Conservation (phyloP, 2,113 vertebrate genomes). For the Nicator chloris region DNA sequence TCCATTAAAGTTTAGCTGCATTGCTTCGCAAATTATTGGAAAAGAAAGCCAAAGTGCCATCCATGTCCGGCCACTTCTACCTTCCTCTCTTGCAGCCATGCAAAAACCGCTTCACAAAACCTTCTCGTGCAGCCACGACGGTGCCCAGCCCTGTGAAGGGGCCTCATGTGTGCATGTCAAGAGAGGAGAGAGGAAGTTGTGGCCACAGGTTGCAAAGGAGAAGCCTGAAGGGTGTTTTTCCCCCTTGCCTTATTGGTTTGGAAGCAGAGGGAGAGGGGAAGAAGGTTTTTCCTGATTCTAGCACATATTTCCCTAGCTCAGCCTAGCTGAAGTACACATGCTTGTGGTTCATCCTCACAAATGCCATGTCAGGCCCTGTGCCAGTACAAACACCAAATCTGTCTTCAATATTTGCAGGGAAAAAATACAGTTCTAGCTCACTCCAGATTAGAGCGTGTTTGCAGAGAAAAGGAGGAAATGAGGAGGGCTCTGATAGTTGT, state of each 20-base stretch:
- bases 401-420: background rate
- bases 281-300: background rate
- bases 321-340: background rate
- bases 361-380: background rate
- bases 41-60: background rate
- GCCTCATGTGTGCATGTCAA: background rate
- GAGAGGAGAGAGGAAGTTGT: background rate
- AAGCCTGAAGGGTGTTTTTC: background rate
- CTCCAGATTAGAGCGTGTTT: background rate
- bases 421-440: background rate
- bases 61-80: background rate
- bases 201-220: background rate
- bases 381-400: conserved; percentile 16
- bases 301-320: background rate
- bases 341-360: conserved; percentile 23
- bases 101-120: background rate
- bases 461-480: background rate
- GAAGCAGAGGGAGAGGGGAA: background rate
- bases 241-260: background rate
- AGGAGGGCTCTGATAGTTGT: background rate
- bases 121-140: accelerated
- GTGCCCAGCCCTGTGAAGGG: background rate
- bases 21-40: background rate
- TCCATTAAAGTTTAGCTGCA: background rate
- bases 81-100: background rate